Evolutionary conservation across 2,797 vertebrate genomes (phyloP).

Genomic region (Chaetodon trifasciatus): DNA sequence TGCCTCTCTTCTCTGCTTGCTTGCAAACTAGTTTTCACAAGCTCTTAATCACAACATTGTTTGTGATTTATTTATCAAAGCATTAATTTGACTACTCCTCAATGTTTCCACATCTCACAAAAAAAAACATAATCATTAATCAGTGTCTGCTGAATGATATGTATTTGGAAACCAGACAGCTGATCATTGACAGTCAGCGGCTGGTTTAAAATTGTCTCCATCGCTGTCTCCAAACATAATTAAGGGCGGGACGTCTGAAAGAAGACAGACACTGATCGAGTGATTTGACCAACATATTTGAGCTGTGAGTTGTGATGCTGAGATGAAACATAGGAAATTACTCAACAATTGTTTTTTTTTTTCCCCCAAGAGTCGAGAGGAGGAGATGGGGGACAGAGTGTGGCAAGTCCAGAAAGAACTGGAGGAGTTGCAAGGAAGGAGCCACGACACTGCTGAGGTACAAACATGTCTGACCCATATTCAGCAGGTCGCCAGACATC

Average conservation of each 20-base stretch:
- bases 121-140: not conserved
- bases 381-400: slow-evolving; percentile 96
- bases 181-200: not conserved
- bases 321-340: slow-evolving; percentile 68
- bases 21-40: not conserved
- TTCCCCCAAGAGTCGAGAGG: slow-evolving; percentile 90
- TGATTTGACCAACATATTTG: slow-evolving; percentile 50
- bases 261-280: slow-evolving; percentile 12
- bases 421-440: slow-evolving; percentile 86
- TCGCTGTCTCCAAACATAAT: slow-evolving; percentile 52
- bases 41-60: not conserved
- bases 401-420: slow-evolving; percentile 92
- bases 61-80: not conserved
- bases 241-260: slow-evolving; percentile 39
- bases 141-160: slow-evolving; percentile 26
- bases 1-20: too few relatives aligned
- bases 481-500: slow-evolving; percentile 44
- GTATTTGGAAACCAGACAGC: slow-evolving; percentile 14
- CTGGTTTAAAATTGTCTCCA: slow-evolving; percentile 25
- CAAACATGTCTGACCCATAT: slow-evolving; percentile 16
- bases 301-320: slow-evolving; percentile 48
- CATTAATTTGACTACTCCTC: not conserved
- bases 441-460: slow-evolving; percentile 75
- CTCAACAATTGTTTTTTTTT: slow-evolving; percentile 33
- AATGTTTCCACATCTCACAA: not conserved